phyloP scores from a whole-genome alignment of 1,140 invertebrate genomes.

The Leucophenga varia region DNA sequence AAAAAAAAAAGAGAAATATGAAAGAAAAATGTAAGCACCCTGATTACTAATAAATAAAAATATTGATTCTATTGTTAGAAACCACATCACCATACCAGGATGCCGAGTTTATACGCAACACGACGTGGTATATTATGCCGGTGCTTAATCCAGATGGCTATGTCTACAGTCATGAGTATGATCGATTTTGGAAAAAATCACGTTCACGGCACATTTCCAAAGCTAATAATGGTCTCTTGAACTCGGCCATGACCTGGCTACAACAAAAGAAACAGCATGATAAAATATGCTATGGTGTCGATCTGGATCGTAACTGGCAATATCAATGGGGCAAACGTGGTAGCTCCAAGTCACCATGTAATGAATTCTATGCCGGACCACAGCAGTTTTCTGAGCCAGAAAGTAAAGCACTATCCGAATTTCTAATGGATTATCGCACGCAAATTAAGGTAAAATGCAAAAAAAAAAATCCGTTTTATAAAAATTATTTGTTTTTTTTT shows the following conservation, averaged over 20 bases:
- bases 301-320: slow-evolving; percentile 72
- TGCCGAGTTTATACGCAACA: slow-evolving; percentile 41
- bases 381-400: slow-evolving; percentile 84
- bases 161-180: slow-evolving; percentile 71
- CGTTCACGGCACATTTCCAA: slow-evolving; percentile 60
- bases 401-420: slow-evolving; percentile 68
- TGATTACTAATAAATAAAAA: too few species aligned
- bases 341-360: slow-evolving; percentile 74
- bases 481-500: neutral
- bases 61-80: too few species aligned
- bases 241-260: slow-evolving; percentile 53
- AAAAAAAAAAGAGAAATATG: too few species aligned
- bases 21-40: too few species aligned
- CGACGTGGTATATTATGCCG: slow-evolving; percentile 73
- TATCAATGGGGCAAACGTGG: slow-evolving; percentile 72
- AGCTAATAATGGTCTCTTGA: slow-evolving; percentile 29
- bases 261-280: slow-evolving; percentile 34
- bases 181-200: slow-evolving; percentile 81
- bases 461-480: neutral
- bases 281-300: slow-evolving; percentile 60
- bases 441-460: slow-evolving; percentile 63
- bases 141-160: slow-evolving; percentile 81
- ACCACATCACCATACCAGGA: slow-evolving; percentile 22
- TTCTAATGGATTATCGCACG: slow-evolving; percentile 62
- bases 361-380: slow-evolving; percentile 76